Conservation (phyloP, 30 jellyfish, hydroid and myxozoan genomes). For the Hydractinia echinata region DNA sequence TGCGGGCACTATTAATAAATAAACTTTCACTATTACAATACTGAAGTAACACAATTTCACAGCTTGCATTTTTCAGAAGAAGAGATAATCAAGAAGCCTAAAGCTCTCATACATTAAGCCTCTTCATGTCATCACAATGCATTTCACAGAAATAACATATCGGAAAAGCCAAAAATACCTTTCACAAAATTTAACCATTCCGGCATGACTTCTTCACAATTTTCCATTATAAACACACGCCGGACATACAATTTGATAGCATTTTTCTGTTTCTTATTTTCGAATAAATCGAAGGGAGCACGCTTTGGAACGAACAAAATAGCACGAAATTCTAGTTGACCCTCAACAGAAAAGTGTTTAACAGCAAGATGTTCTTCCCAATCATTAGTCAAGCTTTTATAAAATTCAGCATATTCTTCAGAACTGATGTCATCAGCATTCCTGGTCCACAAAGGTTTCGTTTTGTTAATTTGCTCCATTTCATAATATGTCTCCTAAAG, state of each 20-base stretch:
- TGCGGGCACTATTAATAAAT: background rate
- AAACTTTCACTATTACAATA: background rate
- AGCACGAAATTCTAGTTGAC: constrained; percentile 94
- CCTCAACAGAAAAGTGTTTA: constrained; percentile 94
- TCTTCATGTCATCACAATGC: constrained; percentile 12
- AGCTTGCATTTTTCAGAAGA: background rate
- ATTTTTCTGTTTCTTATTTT: constrained; percentile 78
- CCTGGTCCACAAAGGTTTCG: constrained; percentile 95
- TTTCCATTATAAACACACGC: constrained; percentile 96
- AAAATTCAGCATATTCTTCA: constrained; percentile 96
- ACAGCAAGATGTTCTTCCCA: constrained; percentile 98
- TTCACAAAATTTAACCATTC: constrained; percentile 83
- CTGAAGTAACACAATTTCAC: too few species aligned
- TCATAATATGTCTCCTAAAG: constrained; percentile 71
- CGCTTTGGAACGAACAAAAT: constrained; percentile 89
- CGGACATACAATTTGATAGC: constrained; percentile 78
- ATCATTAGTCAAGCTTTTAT: constrained; percentile 90
- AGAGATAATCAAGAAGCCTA: constrained; percentile 8
- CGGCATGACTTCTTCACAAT: constrained; percentile 90
- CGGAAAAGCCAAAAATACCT: constrained; percentile 43
- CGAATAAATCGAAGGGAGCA: constrained; percentile 96
- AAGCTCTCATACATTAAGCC: constrained; percentile 28
- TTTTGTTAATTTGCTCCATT: constrained; percentile 84
- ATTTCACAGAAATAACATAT: background rate
- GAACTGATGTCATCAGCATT: constrained; percentile 93